These are phyloP conservation scores for Amblyteles armatorius DNA, from an alignment of 2,888 invertebrate species.

Conservation along the genomic window DNA sequence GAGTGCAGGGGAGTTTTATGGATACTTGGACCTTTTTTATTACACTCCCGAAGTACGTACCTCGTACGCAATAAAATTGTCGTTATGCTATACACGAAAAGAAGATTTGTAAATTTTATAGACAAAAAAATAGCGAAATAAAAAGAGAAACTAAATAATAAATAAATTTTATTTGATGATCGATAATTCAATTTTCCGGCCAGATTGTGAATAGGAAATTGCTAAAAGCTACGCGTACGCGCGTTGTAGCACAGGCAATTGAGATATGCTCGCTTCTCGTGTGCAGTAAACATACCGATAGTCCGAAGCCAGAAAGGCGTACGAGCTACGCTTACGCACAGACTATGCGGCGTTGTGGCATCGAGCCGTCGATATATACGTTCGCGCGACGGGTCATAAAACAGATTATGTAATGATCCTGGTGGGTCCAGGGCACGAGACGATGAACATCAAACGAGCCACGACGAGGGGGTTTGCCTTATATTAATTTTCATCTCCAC, in stretches of 20 bases:
- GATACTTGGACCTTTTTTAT: neutral
- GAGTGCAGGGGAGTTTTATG: neutral
- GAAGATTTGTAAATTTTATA: no score
- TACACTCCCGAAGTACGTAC: neutral
- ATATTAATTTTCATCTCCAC: slow-evolving; percentile 43
- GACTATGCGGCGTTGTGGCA: neutral
- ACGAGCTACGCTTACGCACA: neutral
- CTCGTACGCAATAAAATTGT: neutral
- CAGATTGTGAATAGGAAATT: neutral
- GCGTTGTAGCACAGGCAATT: neutral
- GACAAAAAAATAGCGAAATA: neutral
- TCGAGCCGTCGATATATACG: neutral
- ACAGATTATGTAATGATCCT: slow-evolving; percentile 62
- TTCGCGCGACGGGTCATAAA: slow-evolving; percentile 46
- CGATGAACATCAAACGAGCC: slow-evolving; percentile 57
- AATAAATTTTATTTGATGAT: neutral
- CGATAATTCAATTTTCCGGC: neutral
- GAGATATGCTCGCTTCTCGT: neutral
- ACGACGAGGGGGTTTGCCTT: slow-evolving; percentile 26
- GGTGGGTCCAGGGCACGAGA: slow-evolving; percentile 61
- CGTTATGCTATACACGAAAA: neutral
- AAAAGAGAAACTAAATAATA: neutral
- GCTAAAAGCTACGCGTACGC: neutral
- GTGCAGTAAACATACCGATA: neutral
- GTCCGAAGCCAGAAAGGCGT: neutral